These are phyloP conservation scores for Acyrthosiphon pisum DNA, from an alignment of 1,140 invertebrate genomes.

Conservation along the genomic window DNA sequence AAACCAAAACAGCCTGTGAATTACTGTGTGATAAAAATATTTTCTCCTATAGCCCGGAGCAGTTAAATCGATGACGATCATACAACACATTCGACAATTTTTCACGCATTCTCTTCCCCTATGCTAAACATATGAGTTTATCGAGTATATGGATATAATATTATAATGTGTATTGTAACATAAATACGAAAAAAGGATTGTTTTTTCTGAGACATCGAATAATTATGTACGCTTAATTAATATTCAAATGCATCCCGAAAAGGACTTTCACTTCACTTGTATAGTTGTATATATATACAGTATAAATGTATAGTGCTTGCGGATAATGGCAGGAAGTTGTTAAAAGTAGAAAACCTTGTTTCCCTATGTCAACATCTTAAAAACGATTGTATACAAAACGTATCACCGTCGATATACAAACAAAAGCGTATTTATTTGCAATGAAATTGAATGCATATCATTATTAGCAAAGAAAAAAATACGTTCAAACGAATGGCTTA, in stretches of 20 bases:
- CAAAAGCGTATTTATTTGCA: background rate
- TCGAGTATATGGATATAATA: background rate
- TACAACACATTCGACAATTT: background rate
- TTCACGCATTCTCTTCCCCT: background rate
- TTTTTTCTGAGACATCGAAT: conserved; percentile 6
- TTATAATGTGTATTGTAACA: background rate
- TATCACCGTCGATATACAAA: background rate
- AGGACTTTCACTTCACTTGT: background rate
- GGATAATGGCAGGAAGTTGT: conserved; percentile 40
- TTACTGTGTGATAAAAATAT: background rate
- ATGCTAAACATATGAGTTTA: background rate
- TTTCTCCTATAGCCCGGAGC: background rate
- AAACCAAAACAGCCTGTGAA: background rate
- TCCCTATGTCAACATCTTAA: background rate
- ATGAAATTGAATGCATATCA: background rate
- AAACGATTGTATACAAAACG: background rate
- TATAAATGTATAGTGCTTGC: background rate
- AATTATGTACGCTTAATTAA: conserved; percentile 30
- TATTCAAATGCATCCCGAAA: conserved; percentile 30
- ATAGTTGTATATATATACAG: background rate
- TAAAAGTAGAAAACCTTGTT: conserved; percentile 33
- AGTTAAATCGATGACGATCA: background rate
- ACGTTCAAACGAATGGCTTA: background rate
- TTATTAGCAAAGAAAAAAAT: background rate
- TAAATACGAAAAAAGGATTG: background rate